phyloP scores from a whole-genome alignment of 1,140 invertebrate species.

The Ostrea edulis region DNA sequence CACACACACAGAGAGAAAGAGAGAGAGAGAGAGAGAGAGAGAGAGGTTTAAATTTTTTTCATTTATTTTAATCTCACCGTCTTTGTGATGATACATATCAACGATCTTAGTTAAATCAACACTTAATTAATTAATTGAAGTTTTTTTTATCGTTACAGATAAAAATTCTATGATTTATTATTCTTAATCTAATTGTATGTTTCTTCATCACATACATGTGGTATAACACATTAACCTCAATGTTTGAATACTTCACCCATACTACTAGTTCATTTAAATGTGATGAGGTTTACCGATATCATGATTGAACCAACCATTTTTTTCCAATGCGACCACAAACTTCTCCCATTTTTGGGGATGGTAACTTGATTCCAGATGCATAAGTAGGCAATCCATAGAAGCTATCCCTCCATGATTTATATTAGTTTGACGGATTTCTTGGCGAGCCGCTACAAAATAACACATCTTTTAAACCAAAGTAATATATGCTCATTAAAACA shows the following conservation, averaged over 20 bases:
- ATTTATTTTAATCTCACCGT: not conserved
- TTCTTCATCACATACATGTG: no score
- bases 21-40: not conserved
- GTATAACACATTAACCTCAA: no score
- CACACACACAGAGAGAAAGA: not conserved
- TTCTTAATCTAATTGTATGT: not conserved
- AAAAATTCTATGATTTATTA: not conserved
- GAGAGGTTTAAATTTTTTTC: not conserved
- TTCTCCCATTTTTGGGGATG: constrained; percentile 2
- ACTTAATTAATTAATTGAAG: no score
- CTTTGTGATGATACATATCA: not conserved
- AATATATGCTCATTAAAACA: no score
- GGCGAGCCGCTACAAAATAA: not conserved
- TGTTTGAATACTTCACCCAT: no score
- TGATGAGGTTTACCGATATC: not conserved
- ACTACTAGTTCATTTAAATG: no score
- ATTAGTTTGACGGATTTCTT: not conserved
- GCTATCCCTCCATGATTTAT: not conserved
- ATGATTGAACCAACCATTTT: not conserved
- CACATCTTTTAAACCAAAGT: not conserved
- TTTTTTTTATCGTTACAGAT: not conserved
- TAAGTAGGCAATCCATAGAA: not conserved
- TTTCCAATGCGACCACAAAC: constrained; percentile 6
- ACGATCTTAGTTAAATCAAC: no score
- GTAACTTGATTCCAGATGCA: not conserved